phyloP scores from a whole-genome alignment of 35 echinoderm and acorn worm species.

The Apostichopus japonicus region DNA sequence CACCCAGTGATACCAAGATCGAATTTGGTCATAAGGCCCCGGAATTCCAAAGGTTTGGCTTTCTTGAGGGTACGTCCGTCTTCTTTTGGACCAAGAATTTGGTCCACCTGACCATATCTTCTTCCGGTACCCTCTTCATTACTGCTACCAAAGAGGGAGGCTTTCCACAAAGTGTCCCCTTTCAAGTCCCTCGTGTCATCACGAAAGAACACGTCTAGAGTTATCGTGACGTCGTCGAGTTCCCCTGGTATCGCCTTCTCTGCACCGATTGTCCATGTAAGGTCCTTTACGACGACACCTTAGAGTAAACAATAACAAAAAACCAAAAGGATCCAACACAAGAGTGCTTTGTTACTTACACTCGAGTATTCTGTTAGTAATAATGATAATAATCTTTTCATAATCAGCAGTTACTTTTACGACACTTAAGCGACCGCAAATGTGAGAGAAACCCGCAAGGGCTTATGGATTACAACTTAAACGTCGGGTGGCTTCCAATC shows the following conservation, averaged over 20 bases:
- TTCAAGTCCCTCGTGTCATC: conserved; percentile 24
- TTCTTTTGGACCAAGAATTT: conserved; percentile 65
- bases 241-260: conserved; percentile 30
- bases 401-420: too few species aligned
- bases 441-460: too few species aligned
- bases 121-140: conserved; percentile 16
- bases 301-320: too few species aligned
- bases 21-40: conserved; percentile 66
- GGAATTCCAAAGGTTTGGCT: conserved; percentile 46
- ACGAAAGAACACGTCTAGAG: conserved; percentile 17
- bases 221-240: conserved; percentile 8
- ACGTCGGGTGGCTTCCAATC: too few species aligned
- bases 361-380: too few species aligned
- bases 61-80: conserved; percentile 23
- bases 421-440: too few species aligned
- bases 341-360: too few species aligned
- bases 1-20: conserved; percentile 86
- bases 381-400: too few species aligned
- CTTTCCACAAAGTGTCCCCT: conserved; percentile 21
- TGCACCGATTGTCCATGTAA: conserved; percentile 37
- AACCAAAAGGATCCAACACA: too few species aligned
- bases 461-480: too few species aligned
- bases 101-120: conserved; percentile 32
- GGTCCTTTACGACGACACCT: conserved; percentile 6
- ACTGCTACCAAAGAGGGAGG: conserved; percentile 27